Conservation (phyloP, 1,140 invertebrate genomes). For the Ceratina calcarata region DNA sequence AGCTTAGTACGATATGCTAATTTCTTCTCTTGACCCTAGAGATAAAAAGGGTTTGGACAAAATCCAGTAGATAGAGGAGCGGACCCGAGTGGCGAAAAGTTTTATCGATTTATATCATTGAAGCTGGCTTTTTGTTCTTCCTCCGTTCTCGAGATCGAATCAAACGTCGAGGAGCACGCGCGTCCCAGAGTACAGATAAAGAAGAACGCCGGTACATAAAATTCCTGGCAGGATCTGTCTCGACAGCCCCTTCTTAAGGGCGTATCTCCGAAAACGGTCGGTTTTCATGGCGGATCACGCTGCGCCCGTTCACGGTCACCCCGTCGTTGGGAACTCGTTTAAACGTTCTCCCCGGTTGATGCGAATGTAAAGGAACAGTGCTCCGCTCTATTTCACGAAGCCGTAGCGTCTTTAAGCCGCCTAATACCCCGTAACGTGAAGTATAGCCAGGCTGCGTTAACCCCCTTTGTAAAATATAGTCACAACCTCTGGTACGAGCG, state of each 20-base stretch:
- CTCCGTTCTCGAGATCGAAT: neutral
- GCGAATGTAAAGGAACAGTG: conserved; percentile 39
- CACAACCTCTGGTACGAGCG: too few relatives aligned
- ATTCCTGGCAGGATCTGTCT: conserved; percentile 15
- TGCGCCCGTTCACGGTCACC: conserved; percentile 1
- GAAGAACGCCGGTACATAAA: neutral
- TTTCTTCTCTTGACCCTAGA: conserved; percentile 2
- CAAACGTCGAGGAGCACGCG: neutral
- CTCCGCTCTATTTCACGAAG: conserved; percentile 10
- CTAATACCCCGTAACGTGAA: conserved; percentile 41
- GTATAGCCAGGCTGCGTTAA: neutral
- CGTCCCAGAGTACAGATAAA: conserved; percentile 9
- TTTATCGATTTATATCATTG: neutral
- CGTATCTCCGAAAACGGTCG: conserved; percentile 7
- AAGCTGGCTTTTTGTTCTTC: too few relatives aligned
- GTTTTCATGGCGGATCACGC: conserved; percentile 10
- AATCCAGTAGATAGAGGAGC: neutral
- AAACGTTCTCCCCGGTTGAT: conserved; percentile 30
- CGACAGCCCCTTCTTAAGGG: conserved; percentile 2
- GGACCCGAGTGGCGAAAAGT: neutral
- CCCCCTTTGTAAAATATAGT: conserved; percentile 13
- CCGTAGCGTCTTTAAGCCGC: conserved; percentile 19
- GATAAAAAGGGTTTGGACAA: neutral
- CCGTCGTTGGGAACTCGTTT: conserved; percentile 23
- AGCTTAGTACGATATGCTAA: conserved; percentile 4